Evolutionary conservation across 2,113 vertebrate genomes (phyloP).

Genomic region (Muscicapa adusta): DNA sequence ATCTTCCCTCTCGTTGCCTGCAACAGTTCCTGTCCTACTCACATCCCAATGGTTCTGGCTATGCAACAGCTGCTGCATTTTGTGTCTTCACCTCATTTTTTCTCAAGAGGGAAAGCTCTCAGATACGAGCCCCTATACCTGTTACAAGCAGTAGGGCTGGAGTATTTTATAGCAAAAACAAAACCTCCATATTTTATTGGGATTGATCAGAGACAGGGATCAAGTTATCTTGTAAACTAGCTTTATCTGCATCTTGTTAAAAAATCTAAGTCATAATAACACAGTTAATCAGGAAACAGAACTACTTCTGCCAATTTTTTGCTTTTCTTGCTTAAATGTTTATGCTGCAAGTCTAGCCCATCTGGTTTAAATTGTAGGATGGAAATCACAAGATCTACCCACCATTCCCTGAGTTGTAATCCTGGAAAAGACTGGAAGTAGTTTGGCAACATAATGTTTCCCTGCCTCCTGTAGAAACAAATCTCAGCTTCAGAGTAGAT

Average conservation of each 20-base stretch:
- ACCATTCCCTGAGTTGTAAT: constrained; percentile 60
- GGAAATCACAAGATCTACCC: constrained; percentile 65
- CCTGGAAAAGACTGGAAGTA: constrained; percentile 63
- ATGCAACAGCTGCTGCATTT: not conserved
- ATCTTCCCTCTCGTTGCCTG: not conserved
- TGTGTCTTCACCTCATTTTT: not conserved
- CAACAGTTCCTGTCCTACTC: not conserved
- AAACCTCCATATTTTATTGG: constrained; percentile 15
- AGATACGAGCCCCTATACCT: not conserved
- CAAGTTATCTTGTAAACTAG: constrained; percentile 39
- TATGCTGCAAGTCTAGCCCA: constrained; percentile 37
- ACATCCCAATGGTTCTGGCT: not conserved
- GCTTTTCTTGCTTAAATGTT: constrained; percentile 16
- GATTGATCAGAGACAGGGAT: constrained; percentile 30
- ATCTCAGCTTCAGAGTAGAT: constrained; percentile 43
- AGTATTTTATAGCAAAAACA: not conserved
- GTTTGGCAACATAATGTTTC: constrained; percentile 51
- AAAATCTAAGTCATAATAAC: constrained; percentile 35
- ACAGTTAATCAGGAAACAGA: constrained; percentile 51
- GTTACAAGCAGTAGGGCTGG: not conserved
- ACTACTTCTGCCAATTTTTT: constrained; percentile 35
- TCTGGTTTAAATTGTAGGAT: constrained; percentile 70
- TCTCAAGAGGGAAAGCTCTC: not conserved
- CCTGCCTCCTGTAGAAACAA: constrained; percentile 58
- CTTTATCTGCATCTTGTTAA: constrained; percentile 35